Conservation (phyloP, 64 coral and sea anemone genomes). For the Montipora efflorescens region DNA sequence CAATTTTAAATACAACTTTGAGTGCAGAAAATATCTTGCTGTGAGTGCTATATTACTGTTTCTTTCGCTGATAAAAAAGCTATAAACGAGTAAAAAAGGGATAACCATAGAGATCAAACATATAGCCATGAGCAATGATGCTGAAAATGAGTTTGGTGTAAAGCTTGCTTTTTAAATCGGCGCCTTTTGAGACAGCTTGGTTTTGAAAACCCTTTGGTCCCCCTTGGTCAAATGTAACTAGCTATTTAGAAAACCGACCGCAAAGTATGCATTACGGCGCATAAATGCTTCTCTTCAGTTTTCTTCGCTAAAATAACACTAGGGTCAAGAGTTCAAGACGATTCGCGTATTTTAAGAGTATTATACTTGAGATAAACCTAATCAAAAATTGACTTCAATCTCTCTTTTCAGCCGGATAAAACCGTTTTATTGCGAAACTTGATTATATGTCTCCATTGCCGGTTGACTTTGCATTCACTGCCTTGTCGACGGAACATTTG, state of each 20-base stretch:
- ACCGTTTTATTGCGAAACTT: conserved; percentile 36
- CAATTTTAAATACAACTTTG: conserved; percentile 6
- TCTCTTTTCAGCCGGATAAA: conserved; percentile 12
- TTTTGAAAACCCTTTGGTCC: not conserved
- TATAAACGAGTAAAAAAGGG: not conserved
- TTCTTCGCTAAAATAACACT: not conserved
- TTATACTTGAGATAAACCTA: conserved; percentile 20
- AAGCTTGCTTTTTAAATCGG: conserved; percentile 26
- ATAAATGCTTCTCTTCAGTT: not conserved
- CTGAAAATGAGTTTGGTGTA: conserved; percentile 56
- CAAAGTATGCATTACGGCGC: not conserved
- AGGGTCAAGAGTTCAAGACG: not conserved
- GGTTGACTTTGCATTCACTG: conserved; percentile 37
- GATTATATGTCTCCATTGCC: conserved; percentile 2
- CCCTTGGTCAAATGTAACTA: not conserved
- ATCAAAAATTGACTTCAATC: conserved; percentile 31
- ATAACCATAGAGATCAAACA: not conserved
- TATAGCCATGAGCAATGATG: not conserved
- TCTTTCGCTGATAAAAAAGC: not conserved
- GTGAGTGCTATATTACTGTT: not conserved
- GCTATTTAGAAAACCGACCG: not conserved
- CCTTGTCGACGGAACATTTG: conserved; percentile 16
- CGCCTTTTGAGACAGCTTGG: conserved; percentile 11
- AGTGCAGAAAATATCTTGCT: not conserved
- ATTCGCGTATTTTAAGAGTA: conserved; percentile 29